These are phyloP conservation scores for Geopemphigus sp. DNA, from an alignment of 1,140 invertebrate species.

Conservation along the genomic window DNA sequence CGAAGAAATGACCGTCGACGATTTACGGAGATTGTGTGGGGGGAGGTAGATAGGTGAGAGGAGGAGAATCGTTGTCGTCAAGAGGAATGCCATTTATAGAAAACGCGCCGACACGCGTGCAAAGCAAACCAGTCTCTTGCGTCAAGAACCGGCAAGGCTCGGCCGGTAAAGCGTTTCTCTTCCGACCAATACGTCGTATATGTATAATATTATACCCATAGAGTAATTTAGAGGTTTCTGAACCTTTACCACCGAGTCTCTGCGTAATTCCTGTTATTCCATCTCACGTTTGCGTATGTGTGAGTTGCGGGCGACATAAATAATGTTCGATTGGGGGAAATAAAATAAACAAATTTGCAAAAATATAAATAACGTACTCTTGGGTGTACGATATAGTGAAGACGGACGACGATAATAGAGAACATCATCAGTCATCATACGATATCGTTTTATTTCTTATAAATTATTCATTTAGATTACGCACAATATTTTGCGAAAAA, in stretches of 20 bases:
- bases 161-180: conserved; percentile 28
- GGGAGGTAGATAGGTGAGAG: too few relatives aligned
- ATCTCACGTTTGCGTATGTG: background rate
- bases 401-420: too few relatives aligned
- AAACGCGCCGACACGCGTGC: conserved; percentile 5
- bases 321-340: background rate
- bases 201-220: background rate
- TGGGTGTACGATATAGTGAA: too few relatives aligned
- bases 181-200: background rate
- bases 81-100: conserved; percentile 31
- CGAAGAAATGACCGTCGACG: background rate
- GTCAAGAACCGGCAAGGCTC: background rate
- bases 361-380: too few relatives aligned
- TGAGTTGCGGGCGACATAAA: background rate
- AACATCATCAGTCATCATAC: too few relatives aligned
- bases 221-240: conserved; percentile 42
- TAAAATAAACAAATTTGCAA: too few relatives aligned
- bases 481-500: too few relatives aligned
- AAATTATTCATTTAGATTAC: too few relatives aligned
- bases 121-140: conserved; percentile 36
- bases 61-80: background rate
- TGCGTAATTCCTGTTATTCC: conserved; percentile 4
- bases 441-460: too few relatives aligned
- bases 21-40: background rate
- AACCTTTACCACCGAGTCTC: conserved; percentile 15